Base-by-base conservation (phyloP, 2,113 vertebrate genomes). In the Eretmochelys imbricata region DNA sequence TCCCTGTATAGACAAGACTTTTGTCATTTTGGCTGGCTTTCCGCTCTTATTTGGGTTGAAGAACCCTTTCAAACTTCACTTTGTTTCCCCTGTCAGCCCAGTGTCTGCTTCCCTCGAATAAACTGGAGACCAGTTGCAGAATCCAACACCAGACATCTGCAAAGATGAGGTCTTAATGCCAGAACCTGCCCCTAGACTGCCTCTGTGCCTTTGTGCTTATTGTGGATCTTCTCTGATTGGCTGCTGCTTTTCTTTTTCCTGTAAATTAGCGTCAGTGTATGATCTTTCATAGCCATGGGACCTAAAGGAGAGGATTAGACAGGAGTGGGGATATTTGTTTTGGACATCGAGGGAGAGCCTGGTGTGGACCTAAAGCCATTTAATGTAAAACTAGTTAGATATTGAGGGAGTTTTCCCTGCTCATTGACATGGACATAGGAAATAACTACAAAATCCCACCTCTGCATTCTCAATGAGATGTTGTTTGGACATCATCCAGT, bases 361-460 rank as follows among this genome's bases (percentile, higher is more conserved):
- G 16, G 55, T 65, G 53, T 91, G 78, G 16, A 35, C 79, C 88
- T 91, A 1, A 19, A 72, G 0, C 92, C 0, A 29, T 81, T 89
- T 76, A 38, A 6, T 91, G 91, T 83, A 85, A 78, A 75, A 55
- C 25, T 2, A 1, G 9, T 75, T 75, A 94, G 42, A 2, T 85
- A 25, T 4, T 91, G 35, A 22, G 80, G 48, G 8, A 46, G 48
- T 83, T 83, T 79, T 84, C 49, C 11, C 88, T 0, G 0, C 51
- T 92, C 86, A 22, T 80, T 84, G 49, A 84, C 5, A 65, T 82
- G 31, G 38, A 35, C 80, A 85, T 87, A 94, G 49, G 55, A 85
- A 6, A 76, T 48, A 65, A 59, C 84, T 84, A 50, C 27, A 81
- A 91, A 83, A 96, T 81, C 10, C 7, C 24, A 54, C 84, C 42